A percentile compares a stretch with the other conserved stretches of the same genome.
Evolutionary conservation across 2,888 invertebrate species (phyloP).

Genomic region (Apoderus coryli): DNA sequence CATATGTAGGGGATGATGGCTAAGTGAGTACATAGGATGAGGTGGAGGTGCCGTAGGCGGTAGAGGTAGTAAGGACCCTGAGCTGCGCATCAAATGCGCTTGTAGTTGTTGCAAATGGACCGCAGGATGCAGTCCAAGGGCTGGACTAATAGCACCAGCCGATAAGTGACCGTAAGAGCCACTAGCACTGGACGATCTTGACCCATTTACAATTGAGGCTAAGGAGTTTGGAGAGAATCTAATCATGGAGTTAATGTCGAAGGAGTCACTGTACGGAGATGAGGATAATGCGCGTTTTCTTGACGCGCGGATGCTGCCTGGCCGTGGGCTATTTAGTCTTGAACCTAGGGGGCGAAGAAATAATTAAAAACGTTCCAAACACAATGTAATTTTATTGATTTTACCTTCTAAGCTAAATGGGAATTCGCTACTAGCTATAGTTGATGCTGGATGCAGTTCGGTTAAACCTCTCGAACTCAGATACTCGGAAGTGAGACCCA

Average conservation of each 20-base stretch:
- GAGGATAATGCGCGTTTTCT: constrained; percentile 88
- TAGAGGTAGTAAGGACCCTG: constrained; percentile 35
- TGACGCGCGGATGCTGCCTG: constrained; percentile 37
- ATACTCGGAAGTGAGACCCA: constrained; percentile 48
- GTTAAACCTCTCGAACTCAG: constrained; percentile 38
- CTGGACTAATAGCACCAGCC: constrained; percentile 80
- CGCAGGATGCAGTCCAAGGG: constrained; percentile 50
- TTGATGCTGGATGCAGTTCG: constrained; percentile 47
- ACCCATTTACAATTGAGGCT: constrained; percentile 66
- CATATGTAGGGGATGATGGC: constrained; percentile 32
- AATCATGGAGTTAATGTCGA: constrained; percentile 92
- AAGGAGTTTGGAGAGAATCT: constrained; percentile 88
- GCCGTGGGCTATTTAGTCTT: constrained; percentile 51
- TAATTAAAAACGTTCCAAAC: background rate
- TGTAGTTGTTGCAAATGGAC: constrained; percentile 60
- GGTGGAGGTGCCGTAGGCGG: constrained; percentile 32
- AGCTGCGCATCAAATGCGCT: constrained; percentile 65
- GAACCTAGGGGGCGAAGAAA: constrained; percentile 34
- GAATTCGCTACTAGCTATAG: constrained; percentile 74
- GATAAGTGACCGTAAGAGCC: constrained; percentile 95
- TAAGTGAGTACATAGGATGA: constrained; percentile 31
- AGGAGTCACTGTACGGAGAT: constrained; percentile 88
- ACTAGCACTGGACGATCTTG: constrained; percentile 67
- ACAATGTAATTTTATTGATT: constrained; percentile 22
- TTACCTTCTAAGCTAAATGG: constrained; percentile 83